Evolutionary conservation across 2,113 vertebrate species (phyloP), one percentile per base, ranked within the genome.

Genomic region (Notarius quadriscutis): DNA sequence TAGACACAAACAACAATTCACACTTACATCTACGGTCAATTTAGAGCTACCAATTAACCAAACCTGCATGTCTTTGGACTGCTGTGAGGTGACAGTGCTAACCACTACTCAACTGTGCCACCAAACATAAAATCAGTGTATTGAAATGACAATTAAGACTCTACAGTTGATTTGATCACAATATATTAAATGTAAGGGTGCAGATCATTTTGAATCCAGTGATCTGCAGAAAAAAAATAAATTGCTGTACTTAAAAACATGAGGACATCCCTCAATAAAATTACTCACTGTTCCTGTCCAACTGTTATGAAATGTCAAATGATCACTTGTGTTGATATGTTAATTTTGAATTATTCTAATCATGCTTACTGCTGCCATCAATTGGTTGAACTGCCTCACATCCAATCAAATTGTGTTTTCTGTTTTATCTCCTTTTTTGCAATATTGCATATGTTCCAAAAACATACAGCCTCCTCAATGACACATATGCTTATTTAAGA

Each of bases 361-460:
- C 12, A 27, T 12, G 0, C 25, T n/a, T 48, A 5, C 41, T 5
- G 20, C 72, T 51, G 11, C 5, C 22, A n/a, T 25, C 11, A 6
- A 12, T 25, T 8, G 22, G 72, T 51, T 50, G 50, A 75, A 75
- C 20, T 75, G 72, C 17, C 15, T 30, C 6, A 5, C 20, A 20
- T 27, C n/a, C 10, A 69, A 0, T 65, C 25, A n/a, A 12, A 65
- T n/a, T 17, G 10, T 7, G 30, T 74, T 74, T 48, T 74, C 71
- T 48, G 71, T 48, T 74, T 48, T 18, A 2, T 0, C 25, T 5
- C 57, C 22, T 65, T 65, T 65, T 67, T 34, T 71, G 30, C 2
- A 72, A 17, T 55, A 30, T 10, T 11, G 8, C 79, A 9, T 34
- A 57, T 60, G 83, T 84, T 84, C 83, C 69, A 75, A 74, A 83